Percentiles rank a stretch among this genome's conserved stretches.
Conservation (phyloP, 2,888 invertebrate genomes). For the Baronia brevicornis region DNA sequence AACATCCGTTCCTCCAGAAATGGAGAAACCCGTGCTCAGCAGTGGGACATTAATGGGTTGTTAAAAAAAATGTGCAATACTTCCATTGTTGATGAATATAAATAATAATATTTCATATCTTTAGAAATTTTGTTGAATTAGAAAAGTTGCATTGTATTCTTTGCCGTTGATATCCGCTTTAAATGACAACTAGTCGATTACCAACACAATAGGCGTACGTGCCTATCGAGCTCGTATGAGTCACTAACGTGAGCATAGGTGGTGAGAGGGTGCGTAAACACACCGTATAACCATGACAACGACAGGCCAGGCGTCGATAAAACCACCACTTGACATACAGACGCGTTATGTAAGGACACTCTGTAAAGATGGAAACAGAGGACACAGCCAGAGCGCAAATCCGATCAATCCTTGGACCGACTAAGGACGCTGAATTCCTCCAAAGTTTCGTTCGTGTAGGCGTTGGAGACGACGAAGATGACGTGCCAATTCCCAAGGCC, state of each 20-base stretch:
- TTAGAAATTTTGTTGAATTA: no score
- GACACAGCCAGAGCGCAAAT: conserved; percentile 65
- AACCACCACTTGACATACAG: conserved; percentile 51
- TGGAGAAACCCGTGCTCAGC: no score
- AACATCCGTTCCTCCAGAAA: no score
- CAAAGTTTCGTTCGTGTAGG: conserved; percentile 87
- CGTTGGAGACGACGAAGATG: conserved; percentile 73
- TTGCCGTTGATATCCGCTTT: no score
- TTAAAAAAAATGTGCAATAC: no score
- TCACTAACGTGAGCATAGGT: conserved; percentile 36
- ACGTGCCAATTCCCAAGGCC: conserved; percentile 53
- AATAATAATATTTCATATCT: no score
- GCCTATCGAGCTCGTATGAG: conserved; percentile 20
- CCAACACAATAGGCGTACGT: no score
- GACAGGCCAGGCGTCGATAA: conserved; percentile 62
- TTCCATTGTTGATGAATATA: no score
- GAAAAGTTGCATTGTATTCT: no score
- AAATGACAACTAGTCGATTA: no score
- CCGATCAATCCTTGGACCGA: conserved; percentile 78
- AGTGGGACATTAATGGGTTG: no score
- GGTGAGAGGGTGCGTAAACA: conserved; percentile 62
- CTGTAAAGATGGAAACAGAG: conserved; percentile 36
- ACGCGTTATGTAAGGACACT: conserved; percentile 43
- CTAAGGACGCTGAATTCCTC: conserved; percentile 83
- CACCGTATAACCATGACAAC: conserved; percentile 58